phyloP scores from a whole-genome alignment of 1,140 invertebrate genomes.

The Aplysia californica region DNA sequence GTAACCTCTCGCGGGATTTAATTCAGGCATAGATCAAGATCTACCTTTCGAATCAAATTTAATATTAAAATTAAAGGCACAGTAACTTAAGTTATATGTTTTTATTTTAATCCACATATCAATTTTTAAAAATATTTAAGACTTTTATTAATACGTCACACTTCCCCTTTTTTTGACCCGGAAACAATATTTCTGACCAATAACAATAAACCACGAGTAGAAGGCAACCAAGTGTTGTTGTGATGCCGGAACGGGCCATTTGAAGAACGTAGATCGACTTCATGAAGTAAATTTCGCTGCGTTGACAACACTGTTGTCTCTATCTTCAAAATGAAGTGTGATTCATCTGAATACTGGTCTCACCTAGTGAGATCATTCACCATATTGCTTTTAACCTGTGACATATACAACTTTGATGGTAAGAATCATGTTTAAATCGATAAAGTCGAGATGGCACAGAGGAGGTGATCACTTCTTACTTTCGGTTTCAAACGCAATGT shows the following conservation, averaged over 20 bases:
- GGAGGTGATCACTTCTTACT: no score
- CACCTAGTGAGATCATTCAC: conserved; percentile 35
- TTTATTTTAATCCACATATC: no score
- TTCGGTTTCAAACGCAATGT: no score
- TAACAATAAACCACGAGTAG: conserved; percentile 49
- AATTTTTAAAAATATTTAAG: neutral
- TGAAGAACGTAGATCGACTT: no score
- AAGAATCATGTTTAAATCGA: neutral
- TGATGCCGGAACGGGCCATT: no score
- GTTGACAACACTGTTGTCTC: no score
- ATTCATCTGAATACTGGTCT: conserved; percentile 18
- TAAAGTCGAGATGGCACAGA: neutral
- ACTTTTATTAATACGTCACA: conserved; percentile 25
- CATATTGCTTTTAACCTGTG: conserved; percentile 33
- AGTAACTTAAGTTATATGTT: no score
- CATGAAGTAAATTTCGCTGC: no score
- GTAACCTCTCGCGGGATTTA: neutral
- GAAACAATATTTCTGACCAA: conserved; percentile 39
- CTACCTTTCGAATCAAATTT: no score
- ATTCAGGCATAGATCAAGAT: no score
- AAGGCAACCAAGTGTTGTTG: neutral
- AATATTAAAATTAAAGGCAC: no score
- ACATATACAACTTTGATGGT: conserved; percentile 38
- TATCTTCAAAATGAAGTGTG: conserved; percentile 15
- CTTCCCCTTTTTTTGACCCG: conserved; percentile 19